phyloP scores from a whole-genome alignment of 1,140 invertebrate species.

The Heliconius himera region DNA sequence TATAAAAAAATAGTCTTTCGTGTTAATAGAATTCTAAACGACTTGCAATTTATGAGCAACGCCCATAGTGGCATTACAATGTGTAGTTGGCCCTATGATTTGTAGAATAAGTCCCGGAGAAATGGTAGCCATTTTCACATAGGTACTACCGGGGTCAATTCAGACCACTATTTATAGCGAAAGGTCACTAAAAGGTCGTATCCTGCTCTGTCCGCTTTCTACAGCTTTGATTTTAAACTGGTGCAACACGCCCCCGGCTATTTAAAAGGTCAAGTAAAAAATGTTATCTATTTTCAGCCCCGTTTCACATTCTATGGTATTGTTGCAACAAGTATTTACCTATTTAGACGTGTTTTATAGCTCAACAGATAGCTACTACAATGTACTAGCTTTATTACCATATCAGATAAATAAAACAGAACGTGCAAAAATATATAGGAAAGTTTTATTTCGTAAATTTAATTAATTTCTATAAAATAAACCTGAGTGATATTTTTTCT shows the following conservation, averaged over 20 bases:
- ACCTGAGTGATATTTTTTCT: conserved; percentile 3
- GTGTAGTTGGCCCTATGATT: conserved; percentile 23
- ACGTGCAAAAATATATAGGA: background rate
- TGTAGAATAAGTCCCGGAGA: conserved; percentile 38
- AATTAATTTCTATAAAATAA: background rate
- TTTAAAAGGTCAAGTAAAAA: conserved; percentile 52
- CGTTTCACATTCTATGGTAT: conserved; percentile 21
- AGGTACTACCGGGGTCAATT: conserved; percentile 63
- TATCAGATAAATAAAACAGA: background rate
- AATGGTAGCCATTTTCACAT: conserved; percentile 65
- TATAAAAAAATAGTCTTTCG: background rate
- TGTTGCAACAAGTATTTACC: conserved; percentile 22
- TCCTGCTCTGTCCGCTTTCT: conserved; percentile 69
- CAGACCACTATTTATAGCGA: conserved; percentile 63
- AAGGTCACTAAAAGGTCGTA: conserved; percentile 72
- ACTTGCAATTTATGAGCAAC: background rate
- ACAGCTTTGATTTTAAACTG: conserved; percentile 62
- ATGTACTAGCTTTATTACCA: background rate
- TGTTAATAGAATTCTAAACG: conserved; percentile 8
- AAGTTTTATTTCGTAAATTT: background rate
- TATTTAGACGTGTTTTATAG: background rate
- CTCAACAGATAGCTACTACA: background rate
- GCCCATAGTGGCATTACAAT: conserved; percentile 20
- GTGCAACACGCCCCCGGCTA: conserved; percentile 58
- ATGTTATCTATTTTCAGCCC: conserved; percentile 38